phyloP scores from a whole-genome alignment of 2,797 vertebrate species.

The Merluccius polli region DNA sequence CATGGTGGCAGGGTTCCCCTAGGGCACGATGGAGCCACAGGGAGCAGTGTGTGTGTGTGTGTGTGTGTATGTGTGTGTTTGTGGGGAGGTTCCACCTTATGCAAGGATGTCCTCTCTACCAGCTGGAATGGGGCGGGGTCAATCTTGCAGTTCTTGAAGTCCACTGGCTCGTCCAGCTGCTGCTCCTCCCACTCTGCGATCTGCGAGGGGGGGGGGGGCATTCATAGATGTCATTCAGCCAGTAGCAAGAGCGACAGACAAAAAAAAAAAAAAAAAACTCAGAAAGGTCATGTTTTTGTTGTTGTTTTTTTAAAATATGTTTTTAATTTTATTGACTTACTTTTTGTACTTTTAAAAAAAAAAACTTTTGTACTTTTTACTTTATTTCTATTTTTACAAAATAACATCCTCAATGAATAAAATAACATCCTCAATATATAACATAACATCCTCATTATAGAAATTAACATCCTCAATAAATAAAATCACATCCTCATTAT shows the following conservation, averaged over 20 bases:
- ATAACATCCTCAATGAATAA: background rate
- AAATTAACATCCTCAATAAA: background rate
- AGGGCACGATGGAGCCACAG: no score
- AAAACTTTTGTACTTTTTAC: background rate
- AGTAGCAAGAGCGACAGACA: background rate
- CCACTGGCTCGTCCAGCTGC: conserved; percentile 87
- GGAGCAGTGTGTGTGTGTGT: background rate
- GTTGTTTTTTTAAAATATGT: background rate
- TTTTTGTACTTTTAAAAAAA: no score
- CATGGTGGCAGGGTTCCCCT: no score
- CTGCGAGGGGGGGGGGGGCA: conserved; percentile 56
- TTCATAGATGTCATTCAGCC: background rate
- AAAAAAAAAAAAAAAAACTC: background rate
- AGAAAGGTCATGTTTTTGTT: background rate
- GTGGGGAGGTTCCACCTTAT: conserved; percentile 62
- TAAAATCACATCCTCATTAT: no score
- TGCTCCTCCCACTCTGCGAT: conserved; percentile 92
- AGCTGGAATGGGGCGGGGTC: conserved; percentile 96
- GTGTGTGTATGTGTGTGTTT: background rate
- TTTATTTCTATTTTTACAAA: background rate
- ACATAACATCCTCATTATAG: no score
- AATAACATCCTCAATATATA: background rate
- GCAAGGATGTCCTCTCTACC: conserved; percentile 92
- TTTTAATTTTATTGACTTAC: background rate
- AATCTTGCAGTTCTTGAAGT: conserved; percentile 96